These are phyloP conservation scores for Xanthia togata DNA, from an alignment of 2,888 invertebrate species.

Conservation along the genomic window DNA sequence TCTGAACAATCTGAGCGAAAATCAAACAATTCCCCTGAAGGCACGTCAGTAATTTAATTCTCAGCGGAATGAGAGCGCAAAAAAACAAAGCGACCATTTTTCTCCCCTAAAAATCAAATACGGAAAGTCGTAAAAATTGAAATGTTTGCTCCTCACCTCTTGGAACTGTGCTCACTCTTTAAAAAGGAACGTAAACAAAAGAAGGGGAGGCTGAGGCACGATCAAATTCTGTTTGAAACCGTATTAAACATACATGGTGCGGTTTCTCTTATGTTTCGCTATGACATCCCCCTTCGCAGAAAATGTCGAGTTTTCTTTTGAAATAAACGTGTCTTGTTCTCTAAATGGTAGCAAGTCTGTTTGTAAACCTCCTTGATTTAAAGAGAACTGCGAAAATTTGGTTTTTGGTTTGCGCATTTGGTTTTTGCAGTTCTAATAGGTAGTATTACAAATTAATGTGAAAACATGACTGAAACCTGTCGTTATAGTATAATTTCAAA, in stretches of 20 bases:
- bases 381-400: not conserved
- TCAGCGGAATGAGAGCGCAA: conserved; percentile 35
- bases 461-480: not conserved
- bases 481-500: not conserved
- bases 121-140: conserved; percentile 56
- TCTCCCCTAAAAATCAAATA: conserved; percentile 47
- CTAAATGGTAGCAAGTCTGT: conserved; percentile 23
- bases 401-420: not conserved
- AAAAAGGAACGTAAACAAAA: conserved; percentile 54
- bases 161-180: conserved; percentile 40
- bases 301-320: conserved; percentile 33
- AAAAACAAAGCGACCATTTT: conserved; percentile 45
- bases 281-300: conserved; percentile 12
- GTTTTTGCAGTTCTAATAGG: not conserved
- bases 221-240: conserved; percentile 59
- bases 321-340: conserved; percentile 36
- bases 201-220: conserved; percentile 34
- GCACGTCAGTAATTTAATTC: conserved; percentile 52
- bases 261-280: conserved; percentile 23
- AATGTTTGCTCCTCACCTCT: conserved; percentile 59
- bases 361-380: conserved; percentile 29
- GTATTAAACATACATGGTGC: conserved; percentile 53
- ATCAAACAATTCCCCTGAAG: conserved; percentile 39
- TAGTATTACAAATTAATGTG: not conserved
- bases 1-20: conserved; percentile 21